Evolutionary conservation across 2,113 vertebrate genomes (phyloP).

Genomic region (Bambusicola thoracicus): DNA sequence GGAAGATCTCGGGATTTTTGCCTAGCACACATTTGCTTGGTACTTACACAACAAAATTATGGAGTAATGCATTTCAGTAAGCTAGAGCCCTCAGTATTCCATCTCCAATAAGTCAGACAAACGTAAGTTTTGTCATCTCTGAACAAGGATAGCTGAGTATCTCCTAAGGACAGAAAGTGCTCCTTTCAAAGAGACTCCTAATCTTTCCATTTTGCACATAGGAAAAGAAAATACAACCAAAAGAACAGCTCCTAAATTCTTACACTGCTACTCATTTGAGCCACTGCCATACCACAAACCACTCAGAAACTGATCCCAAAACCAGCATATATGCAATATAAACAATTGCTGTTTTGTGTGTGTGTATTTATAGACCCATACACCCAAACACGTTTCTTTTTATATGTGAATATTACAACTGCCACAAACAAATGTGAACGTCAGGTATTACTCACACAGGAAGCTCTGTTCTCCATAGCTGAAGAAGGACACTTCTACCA

Average conservation of each 20-base stretch:
- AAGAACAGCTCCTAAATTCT: neutral
- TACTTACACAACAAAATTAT: neutral
- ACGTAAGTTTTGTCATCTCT: neutral
- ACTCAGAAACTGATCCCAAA: neutral
- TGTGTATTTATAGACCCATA: neutral
- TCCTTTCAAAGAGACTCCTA: neutral
- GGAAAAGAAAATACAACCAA: neutral
- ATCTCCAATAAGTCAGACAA: neutral
- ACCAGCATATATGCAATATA: accelerated
- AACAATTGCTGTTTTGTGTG: neutral
- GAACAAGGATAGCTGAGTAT: neutral
- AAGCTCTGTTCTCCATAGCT: neutral
- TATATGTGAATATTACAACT: neutral
- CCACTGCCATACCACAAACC: neutral
- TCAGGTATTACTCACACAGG: neutral
- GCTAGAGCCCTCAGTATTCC: neutral
- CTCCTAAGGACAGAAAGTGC: neutral
- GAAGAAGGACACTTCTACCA: neutral
- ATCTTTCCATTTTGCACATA: neutral
- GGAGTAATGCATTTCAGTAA: neutral
- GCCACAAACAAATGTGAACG: neutral
- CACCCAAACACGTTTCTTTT: neutral
- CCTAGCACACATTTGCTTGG: neutral
- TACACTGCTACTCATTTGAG: neutral
- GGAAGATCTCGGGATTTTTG: neutral